Evolutionary conservation across 1,140 invertebrate genomes (phyloP).

Genomic region (Polypedilum pembai): DNA sequence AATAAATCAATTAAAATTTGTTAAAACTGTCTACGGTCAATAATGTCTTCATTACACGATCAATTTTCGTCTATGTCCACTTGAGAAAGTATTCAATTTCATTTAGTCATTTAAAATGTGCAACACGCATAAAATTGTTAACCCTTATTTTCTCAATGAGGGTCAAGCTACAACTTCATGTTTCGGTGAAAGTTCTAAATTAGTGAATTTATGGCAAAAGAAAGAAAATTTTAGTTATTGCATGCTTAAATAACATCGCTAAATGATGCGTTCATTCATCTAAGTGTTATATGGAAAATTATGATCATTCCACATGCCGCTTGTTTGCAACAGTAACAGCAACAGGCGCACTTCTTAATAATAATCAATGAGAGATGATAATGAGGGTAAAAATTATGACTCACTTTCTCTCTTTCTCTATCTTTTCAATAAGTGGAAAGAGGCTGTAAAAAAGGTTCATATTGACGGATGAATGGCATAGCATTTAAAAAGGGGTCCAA

Average conservation of each 20-base stretch:
- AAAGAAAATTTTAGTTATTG: too few species aligned
- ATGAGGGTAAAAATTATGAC: slow-evolving; percentile 27
- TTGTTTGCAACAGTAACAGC: neutral
- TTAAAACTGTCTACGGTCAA: slow-evolving; percentile 23
- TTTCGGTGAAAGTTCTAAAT: too few species aligned
- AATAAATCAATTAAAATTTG: slow-evolving; percentile 29
- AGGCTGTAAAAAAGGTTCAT: neutral
- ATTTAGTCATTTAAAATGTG: neutral
- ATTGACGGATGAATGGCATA: slow-evolving; percentile 1
- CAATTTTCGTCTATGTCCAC: neutral
- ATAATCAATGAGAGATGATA: neutral
- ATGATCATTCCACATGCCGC: slow-evolving; percentile 16
- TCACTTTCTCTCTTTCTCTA: neutral
- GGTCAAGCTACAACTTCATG: too few species aligned
- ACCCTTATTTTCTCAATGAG: neutral
- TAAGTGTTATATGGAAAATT: neutral
- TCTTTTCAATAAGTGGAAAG: neutral
- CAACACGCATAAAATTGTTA: neutral
- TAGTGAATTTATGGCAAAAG: too few species aligned
- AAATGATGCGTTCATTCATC: too few species aligned
- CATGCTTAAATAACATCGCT: too few species aligned
- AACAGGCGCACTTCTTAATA: neutral
- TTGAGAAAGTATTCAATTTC: neutral
- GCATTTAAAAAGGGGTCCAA: neutral
- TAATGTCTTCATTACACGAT: slow-evolving; percentile 18